Evolutionary conservation across 2,888 invertebrate genomes (phyloP).

Genomic region (Eristalis tenax): DNA sequence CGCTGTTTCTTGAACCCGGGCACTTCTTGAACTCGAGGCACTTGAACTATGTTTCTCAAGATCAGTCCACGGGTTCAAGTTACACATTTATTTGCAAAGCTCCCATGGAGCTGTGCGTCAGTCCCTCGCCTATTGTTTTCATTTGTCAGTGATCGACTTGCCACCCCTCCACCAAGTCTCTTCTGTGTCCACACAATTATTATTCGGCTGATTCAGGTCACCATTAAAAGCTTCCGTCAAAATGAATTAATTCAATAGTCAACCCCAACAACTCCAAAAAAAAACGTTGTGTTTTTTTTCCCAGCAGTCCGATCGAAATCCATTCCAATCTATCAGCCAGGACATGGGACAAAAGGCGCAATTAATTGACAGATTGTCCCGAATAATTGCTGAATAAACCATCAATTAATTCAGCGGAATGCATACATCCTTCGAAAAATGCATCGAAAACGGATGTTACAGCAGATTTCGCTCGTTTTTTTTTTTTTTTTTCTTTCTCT

Average conservation of each 20-base stretch:
- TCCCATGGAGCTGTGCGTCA: no score
- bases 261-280: neutral
- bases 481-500: neutral
- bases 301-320: neutral
- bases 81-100: no score
- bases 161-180: no score
- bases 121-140: no score
- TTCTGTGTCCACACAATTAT: no score
- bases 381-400: slow-evolving; percentile 70
- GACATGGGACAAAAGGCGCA: slow-evolving; percentile 21
- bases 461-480: neutral
- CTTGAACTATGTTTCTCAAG: no score
- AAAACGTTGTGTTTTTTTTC: neutral
- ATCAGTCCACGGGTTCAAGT: no score
- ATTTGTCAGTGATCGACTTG: no score
- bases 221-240: neutral
- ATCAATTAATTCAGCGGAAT: slow-evolving; percentile 59
- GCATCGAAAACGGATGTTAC: slow-evolving; percentile 59
- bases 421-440: slow-evolving; percentile 64
- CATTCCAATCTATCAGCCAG: neutral
- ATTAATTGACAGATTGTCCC: slow-evolving; percentile 66
- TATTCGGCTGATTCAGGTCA: neutral
- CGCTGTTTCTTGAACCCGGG: no score
- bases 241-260: neutral
- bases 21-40: no score